Conservation (phyloP, 2,888 invertebrate genomes). For the Pachycephus smyrnensis region DNA sequence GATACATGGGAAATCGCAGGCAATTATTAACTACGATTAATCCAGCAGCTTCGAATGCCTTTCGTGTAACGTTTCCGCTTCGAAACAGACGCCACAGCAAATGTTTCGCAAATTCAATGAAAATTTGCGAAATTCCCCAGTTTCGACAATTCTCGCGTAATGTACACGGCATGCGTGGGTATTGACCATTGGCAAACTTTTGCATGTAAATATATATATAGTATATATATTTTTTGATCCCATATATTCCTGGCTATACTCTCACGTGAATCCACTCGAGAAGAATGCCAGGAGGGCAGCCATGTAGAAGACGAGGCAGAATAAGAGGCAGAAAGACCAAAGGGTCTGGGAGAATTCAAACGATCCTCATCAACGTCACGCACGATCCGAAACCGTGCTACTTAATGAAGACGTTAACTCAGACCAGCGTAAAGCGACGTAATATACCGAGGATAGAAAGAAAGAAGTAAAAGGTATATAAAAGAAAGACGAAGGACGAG, state of each 20-base stretch:
- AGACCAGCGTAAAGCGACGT: slow-evolving; percentile 21
- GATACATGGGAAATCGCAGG: background rate
- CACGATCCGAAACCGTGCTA: slow-evolving; percentile 28
- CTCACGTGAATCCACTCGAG: background rate
- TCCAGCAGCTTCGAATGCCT: background rate
- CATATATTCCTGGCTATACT: background rate
- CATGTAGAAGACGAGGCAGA: background rate
- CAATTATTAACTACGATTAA: background rate
- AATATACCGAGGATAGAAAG: background rate
- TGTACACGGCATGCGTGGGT: background rate
- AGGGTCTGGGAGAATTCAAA: background rate
- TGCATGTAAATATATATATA: background rate
- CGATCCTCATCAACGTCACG: slow-evolving; percentile 49
- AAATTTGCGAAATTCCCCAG: no score
- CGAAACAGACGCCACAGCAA: background rate
- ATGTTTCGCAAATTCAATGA: background rate
- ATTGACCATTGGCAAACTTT: background rate
- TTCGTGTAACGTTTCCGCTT: no score
- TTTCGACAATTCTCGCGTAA: background rate
- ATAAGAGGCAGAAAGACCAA: background rate
- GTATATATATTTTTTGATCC: background rate
- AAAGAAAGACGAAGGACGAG: background rate
- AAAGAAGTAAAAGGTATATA: background rate
- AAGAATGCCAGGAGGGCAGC: background rate
- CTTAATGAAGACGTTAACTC: slow-evolving; percentile 46